Evolutionary conservation across 1,140 invertebrate genomes (phyloP).

Genomic region (Sitobion miscanthi): DNA sequence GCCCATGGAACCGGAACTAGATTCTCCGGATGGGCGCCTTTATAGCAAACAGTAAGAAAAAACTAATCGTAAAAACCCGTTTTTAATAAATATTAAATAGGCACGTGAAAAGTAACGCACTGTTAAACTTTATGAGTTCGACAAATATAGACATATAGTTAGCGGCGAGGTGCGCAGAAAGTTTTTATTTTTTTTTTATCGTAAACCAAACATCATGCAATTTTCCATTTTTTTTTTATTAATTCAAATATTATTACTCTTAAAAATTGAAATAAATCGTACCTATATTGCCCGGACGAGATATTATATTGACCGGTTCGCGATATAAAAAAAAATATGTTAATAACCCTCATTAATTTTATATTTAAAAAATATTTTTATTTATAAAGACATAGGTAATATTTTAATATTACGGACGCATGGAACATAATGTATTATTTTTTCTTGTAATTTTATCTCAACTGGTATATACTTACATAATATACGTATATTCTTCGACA

Average conservation of each 20-base stretch:
- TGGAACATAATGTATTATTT: not conserved
- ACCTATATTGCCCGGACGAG: not conserved
- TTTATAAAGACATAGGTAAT: not conserved
- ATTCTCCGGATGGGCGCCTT: not conserved
- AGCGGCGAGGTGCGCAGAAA: not conserved
- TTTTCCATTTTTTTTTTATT: not conserved
- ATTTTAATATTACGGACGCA: not conserved
- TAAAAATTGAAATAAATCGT: not conserved
- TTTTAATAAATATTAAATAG: conserved; percentile 20
- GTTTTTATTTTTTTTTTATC: not conserved
- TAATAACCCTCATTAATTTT: not conserved
- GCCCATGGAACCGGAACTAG: not conserved
- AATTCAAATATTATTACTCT: conserved; percentile 8
- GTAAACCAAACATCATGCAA: not conserved
- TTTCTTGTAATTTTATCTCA: not conserved
- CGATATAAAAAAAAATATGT: not conserved
- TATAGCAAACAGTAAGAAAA: not conserved
- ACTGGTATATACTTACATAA: not conserved
- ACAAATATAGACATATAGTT: not conserved
- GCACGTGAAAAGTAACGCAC: not conserved
- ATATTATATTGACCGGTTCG: not conserved
- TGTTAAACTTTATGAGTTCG: not conserved
- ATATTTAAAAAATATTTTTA: not conserved
- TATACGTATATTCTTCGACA: not conserved
- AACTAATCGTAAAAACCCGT: not conserved